A percentile compares a stretch with the other conserved stretches of the same genome.
Conservation (phyloP, 2,113 vertebrate species). For the Machaerirhynchus nigripectus region DNA sequence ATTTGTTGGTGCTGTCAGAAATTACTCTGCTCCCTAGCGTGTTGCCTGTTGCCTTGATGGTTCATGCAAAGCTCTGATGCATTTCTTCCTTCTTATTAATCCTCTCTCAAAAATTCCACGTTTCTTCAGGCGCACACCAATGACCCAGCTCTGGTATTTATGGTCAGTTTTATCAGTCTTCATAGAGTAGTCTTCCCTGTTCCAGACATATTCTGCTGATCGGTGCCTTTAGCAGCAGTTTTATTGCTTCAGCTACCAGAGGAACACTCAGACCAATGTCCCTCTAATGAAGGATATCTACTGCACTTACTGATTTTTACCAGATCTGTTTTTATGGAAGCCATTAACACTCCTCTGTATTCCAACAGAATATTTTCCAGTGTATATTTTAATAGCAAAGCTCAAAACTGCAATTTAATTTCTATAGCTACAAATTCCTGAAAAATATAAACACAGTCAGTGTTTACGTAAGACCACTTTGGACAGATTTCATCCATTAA, state of each 20-base stretch:
- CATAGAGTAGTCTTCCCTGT: background rate
- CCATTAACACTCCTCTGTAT: background rate
- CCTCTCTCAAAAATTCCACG: background rate
- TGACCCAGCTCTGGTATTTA: background rate
- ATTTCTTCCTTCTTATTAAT: background rate
- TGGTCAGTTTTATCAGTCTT: background rate
- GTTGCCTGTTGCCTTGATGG: background rate
- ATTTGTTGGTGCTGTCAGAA: background rate
- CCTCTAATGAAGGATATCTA: background rate
- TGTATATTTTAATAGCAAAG: background rate
- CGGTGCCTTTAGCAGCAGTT: background rate
- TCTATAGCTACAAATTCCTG: conserved; percentile 45
- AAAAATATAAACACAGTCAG: conserved; percentile 11
- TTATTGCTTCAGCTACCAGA: background rate
- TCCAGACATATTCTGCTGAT: background rate
- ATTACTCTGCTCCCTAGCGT: background rate
- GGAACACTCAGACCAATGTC: background rate
- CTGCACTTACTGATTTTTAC: background rate
- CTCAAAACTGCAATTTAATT: conserved; percentile 27
- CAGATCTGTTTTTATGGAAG: background rate
- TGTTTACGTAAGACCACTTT: conserved; percentile 20
- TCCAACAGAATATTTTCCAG: conserved; percentile 7
- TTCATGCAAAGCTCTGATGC: background rate
- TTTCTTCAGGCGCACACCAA: background rate
- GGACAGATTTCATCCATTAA: conserved; percentile 28